Conservation (phyloP, 2,113 vertebrate species). For the Brevimyrus niger region DNA sequence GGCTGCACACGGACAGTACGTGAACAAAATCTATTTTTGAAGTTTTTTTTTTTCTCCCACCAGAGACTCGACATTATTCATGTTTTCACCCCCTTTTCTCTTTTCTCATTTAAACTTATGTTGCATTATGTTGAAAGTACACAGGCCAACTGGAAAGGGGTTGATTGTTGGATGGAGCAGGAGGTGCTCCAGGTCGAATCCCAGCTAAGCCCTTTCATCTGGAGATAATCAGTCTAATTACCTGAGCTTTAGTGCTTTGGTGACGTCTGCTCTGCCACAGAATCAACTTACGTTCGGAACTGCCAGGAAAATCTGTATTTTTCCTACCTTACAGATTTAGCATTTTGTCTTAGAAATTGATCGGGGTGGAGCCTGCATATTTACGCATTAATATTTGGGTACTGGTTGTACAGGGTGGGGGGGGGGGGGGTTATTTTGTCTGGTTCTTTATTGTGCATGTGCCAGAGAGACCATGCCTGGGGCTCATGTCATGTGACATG, state of each 20-base stretch:
- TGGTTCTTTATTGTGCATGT: constrained; percentile 24
- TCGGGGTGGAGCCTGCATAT: background rate
- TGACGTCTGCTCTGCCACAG: background rate
- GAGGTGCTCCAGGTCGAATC: background rate
- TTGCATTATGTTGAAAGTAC: background rate
- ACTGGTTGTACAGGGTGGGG: background rate
- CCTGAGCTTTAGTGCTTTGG: background rate
- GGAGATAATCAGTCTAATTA: background rate
- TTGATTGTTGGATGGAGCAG: background rate
- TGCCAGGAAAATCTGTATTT: background rate
- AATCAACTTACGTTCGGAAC: background rate
- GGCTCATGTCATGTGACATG: constrained; percentile 31
- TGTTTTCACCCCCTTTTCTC: background rate
- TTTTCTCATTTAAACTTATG: background rate
- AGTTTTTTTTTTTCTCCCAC: background rate
- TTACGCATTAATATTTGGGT: background rate
- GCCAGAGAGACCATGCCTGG: constrained; percentile 29
- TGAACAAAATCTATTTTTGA: constrained; percentile 19
- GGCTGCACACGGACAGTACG: background rate
- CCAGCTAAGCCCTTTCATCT: background rate
- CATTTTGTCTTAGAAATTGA: background rate
- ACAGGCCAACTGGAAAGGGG: background rate
- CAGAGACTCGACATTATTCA: background rate
- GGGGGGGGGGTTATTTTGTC: background rate
- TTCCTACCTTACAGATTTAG: background rate